Conservation (phyloP, 2,113 vertebrate genomes). For the Xiphias gladius region DNA sequence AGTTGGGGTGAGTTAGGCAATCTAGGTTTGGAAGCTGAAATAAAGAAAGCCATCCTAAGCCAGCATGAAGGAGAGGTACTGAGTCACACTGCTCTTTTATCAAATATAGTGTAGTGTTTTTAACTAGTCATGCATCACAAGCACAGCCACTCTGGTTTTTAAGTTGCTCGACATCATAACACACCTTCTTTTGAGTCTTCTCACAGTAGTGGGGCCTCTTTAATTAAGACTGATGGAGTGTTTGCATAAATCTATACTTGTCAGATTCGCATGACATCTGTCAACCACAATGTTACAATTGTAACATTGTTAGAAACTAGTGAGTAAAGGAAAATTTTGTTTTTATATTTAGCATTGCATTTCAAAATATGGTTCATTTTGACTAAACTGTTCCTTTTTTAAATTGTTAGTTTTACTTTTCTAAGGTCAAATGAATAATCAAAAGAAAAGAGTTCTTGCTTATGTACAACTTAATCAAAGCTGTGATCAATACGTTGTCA, state of each 20-base stretch:
- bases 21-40: constrained; percentile 46
- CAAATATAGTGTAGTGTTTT: constrained; percentile 17
- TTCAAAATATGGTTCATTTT: constrained; percentile 28
- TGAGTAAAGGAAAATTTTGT: neutral
- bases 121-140: neutral
- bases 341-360: constrained; percentile 15
- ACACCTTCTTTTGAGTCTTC: neutral
- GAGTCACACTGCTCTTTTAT: constrained; percentile 35
- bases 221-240: constrained; percentile 3
- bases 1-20: constrained; percentile 25
- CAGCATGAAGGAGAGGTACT: constrained; percentile 26
- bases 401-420: neutral
- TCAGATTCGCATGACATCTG: neutral
- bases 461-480: constrained; percentile 13
- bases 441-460: neutral
- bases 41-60: constrained; percentile 65
- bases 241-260: neutral
- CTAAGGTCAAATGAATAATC: neutral
- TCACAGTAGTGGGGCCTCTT: neutral
- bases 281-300: neutral
- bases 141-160: neutral
- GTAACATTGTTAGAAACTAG: neutral
- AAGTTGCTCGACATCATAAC: neutral
- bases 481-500: constrained; percentile 2
- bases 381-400: neutral